These are phyloP conservation scores for Trichogramma evanescens DNA, from an alignment of 2,888 invertebrate species.

Conservation along the genomic window DNA sequence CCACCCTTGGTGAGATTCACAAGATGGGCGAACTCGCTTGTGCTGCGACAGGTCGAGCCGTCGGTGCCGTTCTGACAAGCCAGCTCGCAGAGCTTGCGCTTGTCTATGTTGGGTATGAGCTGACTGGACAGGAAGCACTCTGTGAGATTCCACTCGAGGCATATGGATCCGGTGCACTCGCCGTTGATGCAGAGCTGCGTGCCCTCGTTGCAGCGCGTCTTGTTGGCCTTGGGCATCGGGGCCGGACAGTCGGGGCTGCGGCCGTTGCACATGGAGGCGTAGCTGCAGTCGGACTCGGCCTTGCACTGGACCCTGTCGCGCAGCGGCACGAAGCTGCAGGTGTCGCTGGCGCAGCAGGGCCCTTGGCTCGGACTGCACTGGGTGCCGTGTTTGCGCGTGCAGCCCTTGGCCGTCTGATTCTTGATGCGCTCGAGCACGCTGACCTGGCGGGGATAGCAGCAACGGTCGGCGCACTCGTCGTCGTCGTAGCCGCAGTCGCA, in stretches of 20 bases:
- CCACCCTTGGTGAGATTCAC: slow-evolving; percentile 72
- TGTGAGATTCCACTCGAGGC: slow-evolving; percentile 86
- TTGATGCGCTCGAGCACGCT: slow-evolving; percentile 62
- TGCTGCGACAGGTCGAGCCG: slow-evolving; percentile 70
- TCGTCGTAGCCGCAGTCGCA: slow-evolving; percentile 95
- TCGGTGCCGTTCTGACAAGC: slow-evolving; percentile 88
- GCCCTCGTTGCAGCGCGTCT: slow-evolving; percentile 93
- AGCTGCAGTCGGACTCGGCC: slow-evolving; percentile 83
- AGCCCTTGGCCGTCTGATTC: slow-evolving; percentile 70
- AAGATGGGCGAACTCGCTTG: slow-evolving; percentile 73
- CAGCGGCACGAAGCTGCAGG: slow-evolving; percentile 69
- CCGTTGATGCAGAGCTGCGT: slow-evolving; percentile 79
- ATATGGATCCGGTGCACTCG: slow-evolving; percentile 92
- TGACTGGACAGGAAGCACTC: slow-evolving; percentile 90
- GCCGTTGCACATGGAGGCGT: slow-evolving; percentile 81
- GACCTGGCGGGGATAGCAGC: slow-evolving; percentile 84
- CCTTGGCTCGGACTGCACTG: slow-evolving; percentile 96
- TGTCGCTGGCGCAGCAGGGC: slow-evolving; percentile 81
- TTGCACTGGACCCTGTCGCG: slow-evolving; percentile 66
- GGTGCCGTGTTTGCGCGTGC: slow-evolving; percentile 67
- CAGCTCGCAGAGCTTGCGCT: slow-evolving; percentile 86
- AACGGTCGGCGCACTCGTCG: slow-evolving; percentile 83
- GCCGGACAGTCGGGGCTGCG: slow-evolving; percentile 79
- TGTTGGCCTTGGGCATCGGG: slow-evolving; percentile 74
- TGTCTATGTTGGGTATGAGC: slow-evolving; percentile 65